A percentile compares a stretch with the other conserved stretches of the same genome.
phyloP scores from a whole-genome alignment of 2,113 vertebrate genomes.

The Seriola quinqueradiata region DNA sequence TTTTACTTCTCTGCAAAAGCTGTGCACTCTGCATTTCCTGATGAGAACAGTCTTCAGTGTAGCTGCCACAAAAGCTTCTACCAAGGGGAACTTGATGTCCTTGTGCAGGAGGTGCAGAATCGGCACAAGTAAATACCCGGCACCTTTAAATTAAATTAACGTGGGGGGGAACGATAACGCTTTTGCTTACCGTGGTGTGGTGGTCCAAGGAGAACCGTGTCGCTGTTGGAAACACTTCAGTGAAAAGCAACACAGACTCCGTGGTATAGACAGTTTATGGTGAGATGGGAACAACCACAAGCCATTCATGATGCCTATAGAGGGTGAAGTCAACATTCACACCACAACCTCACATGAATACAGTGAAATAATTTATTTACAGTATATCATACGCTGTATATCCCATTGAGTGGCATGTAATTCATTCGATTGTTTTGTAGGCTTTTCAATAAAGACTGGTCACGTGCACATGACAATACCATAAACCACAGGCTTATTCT shows the following conservation, averaged over 20 bases:
- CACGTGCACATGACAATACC: background rate
- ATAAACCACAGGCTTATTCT: background rate
- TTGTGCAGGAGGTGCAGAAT: constrained; percentile 55
- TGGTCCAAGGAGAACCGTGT: constrained; percentile 26
- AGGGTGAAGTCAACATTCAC: background rate
- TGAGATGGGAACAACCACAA: background rate
- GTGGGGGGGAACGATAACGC: constrained; percentile 44
- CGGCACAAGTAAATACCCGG: constrained; percentile 53
- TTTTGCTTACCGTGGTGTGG: constrained; percentile 36
- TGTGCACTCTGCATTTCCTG: constrained; percentile 54
- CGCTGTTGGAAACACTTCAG: constrained; percentile 6
- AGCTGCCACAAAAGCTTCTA: constrained; percentile 55
- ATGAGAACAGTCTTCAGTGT: constrained; percentile 47
- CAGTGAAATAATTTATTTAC: background rate
- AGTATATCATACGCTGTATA: background rate
- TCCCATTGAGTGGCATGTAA: background rate
- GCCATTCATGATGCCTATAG: background rate
- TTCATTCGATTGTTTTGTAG: background rate
- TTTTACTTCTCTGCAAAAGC: constrained; percentile 53
- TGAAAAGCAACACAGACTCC: constrained; percentile 14
- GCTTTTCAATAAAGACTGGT: background rate
- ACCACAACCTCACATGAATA: background rate
- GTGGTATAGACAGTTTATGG: background rate
- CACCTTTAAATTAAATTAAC: constrained; percentile 60
- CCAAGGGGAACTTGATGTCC: constrained; percentile 50